A percentile compares a stretch with the other conserved stretches of the same genome.
Conservation (phyloP, 1,140 invertebrate genomes). For the Drosophila guanche region DNA sequence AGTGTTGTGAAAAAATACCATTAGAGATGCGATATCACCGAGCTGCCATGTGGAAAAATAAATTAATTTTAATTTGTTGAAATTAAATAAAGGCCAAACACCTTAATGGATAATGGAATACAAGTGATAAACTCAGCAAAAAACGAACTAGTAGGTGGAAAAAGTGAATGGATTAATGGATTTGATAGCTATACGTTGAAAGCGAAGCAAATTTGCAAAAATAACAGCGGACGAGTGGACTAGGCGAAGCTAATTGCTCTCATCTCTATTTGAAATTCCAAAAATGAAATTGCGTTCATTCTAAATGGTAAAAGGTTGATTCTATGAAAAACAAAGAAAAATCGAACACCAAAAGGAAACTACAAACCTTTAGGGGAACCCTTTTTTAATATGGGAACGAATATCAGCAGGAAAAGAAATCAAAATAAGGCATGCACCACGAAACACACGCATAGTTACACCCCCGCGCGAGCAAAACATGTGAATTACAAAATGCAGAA, state of each 20-base stretch:
- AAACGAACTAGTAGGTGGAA: too few species aligned
- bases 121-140: too few species aligned
- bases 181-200: too few species aligned
- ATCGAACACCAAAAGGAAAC: background rate
- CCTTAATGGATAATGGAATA: too few species aligned
- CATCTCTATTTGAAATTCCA: conserved; percentile 44
- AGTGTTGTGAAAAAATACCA: too few species aligned
- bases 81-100: too few species aligned
- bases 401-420: conserved; percentile 24
- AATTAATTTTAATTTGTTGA: too few species aligned
- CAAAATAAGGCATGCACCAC: conserved; percentile 34
- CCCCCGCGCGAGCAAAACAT: conserved; percentile 15
- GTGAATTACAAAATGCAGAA: conserved; percentile 7
- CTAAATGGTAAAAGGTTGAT: conserved; percentile 31
- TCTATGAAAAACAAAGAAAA: background rate
- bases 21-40: too few species aligned
- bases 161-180: too few species aligned
- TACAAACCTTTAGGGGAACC: background rate
- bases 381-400: background rate
- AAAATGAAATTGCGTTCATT: conserved; percentile 54
- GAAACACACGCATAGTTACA: background rate
- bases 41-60: too few species aligned
- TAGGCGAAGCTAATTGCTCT: conserved; percentile 29
- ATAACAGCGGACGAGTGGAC: background rate
- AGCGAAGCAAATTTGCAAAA: background rate